Evolutionary conservation across 2,888 invertebrate species (phyloP).

Genomic region (Caenorhabditis japonica): DNA sequence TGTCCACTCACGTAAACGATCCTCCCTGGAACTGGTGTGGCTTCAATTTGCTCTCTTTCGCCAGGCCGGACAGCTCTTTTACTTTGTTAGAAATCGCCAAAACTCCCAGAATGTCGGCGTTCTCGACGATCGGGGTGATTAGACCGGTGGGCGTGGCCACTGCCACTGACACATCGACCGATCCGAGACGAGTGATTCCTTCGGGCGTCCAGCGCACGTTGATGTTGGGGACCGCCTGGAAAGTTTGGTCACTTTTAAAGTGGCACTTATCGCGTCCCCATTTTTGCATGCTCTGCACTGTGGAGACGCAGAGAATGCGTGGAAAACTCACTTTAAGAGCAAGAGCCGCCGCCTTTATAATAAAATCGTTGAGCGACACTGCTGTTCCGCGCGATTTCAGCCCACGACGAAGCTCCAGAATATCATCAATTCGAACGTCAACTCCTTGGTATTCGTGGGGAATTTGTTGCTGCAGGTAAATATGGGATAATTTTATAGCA

Average conservation of each 20-base stretch:
- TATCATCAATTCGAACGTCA: constrained; percentile 80
- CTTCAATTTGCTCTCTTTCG: constrained; percentile 81
- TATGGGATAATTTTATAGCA: no score
- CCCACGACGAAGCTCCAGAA: constrained; percentile 80
- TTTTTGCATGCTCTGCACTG: no score
- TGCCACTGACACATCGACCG: constrained; percentile 93
- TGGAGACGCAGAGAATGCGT: no score
- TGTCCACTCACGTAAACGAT: constrained; percentile 78
- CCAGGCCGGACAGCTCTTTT: constrained; percentile 61
- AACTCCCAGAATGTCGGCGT: constrained; percentile 80
- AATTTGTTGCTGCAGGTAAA: constrained; percentile 81
- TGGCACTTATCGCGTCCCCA: no score
- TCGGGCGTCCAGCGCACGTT: constrained; percentile 58
- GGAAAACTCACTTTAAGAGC: constrained; percentile 79
- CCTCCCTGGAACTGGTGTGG: constrained; percentile 83
- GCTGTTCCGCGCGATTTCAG: constrained; percentile 74
- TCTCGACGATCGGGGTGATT: constrained; percentile 92
- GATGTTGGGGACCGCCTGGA: constrained; percentile 55
- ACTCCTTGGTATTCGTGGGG: constrained; percentile 83
- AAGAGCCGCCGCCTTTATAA: constrained; percentile 82
- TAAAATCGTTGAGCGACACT: constrained; percentile 83
- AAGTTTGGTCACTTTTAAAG: no score
- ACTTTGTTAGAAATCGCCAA: constrained; percentile 79
- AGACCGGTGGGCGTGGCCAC: constrained; percentile 91
- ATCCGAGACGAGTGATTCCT: constrained; percentile 35